These are phyloP conservation scores for Pediacus dermestoides DNA, from an alignment of 2,888 invertebrate species.

Conservation along the genomic window DNA sequence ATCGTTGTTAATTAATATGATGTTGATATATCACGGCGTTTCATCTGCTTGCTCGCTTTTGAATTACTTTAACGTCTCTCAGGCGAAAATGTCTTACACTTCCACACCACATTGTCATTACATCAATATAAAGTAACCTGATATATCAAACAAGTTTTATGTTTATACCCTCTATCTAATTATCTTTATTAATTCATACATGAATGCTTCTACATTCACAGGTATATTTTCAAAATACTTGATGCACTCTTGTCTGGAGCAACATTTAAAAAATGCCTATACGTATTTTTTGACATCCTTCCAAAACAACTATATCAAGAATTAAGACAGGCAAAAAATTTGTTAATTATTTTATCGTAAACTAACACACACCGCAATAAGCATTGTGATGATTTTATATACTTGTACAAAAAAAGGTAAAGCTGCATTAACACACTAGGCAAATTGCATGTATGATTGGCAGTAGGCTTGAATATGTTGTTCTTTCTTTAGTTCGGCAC, in stretches of 20 bases:
- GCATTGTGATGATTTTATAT: no score
- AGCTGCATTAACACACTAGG: neutral
- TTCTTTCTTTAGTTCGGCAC: conserved; percentile 2
- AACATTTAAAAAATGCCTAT: no score
- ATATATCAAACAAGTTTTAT: conserved; percentile 24
- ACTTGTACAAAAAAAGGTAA: neutral
- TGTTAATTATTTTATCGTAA: no score
- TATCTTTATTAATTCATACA: conserved; percentile 8
- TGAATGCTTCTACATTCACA: conserved; percentile 5
- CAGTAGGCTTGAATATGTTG: neutral
- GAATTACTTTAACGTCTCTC: conserved; percentile 25
- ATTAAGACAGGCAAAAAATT: no score
- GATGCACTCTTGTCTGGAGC: conserved; percentile 1
- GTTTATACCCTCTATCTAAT: conserved; percentile 5
- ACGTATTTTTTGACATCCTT: no score
- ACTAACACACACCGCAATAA: no score
- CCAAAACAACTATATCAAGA: no score
- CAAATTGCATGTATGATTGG: conserved; percentile 6
- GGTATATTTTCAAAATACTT: neutral
- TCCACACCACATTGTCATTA: conserved; percentile 27
- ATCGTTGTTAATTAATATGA: conserved; percentile 37
- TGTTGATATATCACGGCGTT: conserved; percentile 33
- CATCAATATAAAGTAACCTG: conserved; percentile 27
- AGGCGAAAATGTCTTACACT: conserved; percentile 24
- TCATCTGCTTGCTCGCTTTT: conserved; percentile 26